Conservation (phyloP, 2,888 invertebrate species). For the Tineola bisselliella region DNA sequence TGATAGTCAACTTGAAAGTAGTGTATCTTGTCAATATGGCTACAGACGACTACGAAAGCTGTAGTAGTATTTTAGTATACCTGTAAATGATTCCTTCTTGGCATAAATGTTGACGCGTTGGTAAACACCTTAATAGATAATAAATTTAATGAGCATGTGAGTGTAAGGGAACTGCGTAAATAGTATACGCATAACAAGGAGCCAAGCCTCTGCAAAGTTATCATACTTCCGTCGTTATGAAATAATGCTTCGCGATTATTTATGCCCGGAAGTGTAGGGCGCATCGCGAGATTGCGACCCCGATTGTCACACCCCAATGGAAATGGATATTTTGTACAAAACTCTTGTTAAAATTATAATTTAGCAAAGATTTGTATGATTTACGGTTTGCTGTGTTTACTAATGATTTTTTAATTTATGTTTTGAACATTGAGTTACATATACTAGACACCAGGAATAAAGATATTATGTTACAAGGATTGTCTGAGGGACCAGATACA, state of each 20-base stretch:
- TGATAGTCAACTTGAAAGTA: no score
- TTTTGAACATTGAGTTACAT: no score
- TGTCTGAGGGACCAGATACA: no score
- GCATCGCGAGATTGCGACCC: constrained; percentile 42
- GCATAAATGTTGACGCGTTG: not conserved
- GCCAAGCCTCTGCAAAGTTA: constrained; percentile 30
- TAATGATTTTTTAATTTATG: not conserved
- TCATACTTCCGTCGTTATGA: constrained; percentile 55
- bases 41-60: no score
- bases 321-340: constrained; percentile 48
- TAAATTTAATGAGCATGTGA: not conserved
- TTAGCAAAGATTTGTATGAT: constrained; percentile 45
- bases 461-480: no score
- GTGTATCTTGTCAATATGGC: no score
- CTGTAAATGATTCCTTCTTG: not conserved
- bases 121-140: not conserved
- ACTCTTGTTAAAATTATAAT: constrained; percentile 48
- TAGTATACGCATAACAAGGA: constrained; percentile 17
- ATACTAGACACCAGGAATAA: no score
- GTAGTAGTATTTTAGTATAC: no score
- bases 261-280: constrained; percentile 36
- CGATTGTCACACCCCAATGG: constrained; percentile 47
- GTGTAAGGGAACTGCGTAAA: not conserved
- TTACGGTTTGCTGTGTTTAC: constrained; percentile 22
- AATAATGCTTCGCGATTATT: constrained; percentile 53